phyloP scores from a whole-genome alignment of 2,113 vertebrate genomes.

The Mohoua ochrocephala region DNA sequence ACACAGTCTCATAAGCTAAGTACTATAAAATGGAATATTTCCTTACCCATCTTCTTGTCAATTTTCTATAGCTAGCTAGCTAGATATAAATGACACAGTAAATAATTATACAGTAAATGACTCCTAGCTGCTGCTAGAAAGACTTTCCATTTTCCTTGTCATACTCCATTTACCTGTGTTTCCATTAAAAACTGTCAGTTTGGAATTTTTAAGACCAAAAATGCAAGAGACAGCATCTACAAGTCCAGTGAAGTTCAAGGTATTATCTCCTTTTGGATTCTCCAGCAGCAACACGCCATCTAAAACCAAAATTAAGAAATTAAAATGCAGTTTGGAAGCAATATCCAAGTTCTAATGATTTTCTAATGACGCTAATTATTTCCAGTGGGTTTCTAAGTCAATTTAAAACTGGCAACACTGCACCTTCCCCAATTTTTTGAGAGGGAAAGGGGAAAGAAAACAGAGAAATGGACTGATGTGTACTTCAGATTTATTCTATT shows the following conservation, averaged over 20 bases:
- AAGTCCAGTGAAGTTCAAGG: constrained; percentile 75
- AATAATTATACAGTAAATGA: neutral
- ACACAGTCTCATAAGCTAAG: neutral
- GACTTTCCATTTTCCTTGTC: neutral
- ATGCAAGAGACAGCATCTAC: constrained; percentile 78
- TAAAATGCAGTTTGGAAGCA: neutral
- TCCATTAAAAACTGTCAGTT: constrained; percentile 78
- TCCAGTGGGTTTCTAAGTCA: neutral
- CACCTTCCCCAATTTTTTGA: neutral
- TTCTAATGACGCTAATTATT: neutral
- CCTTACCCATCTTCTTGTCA: neutral
- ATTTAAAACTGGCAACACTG: neutral
- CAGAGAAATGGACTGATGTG: neutral
- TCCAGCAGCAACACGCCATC: constrained; percentile 90
- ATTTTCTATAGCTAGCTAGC: neutral
- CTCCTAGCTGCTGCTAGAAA: neutral
- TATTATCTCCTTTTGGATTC: constrained; percentile 91
- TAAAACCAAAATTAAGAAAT: constrained; percentile 50
- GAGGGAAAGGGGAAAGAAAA: neutral
- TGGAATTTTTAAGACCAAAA: constrained; percentile 76
- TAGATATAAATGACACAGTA: neutral
- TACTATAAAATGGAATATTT: neutral
- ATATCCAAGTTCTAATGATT: neutral
- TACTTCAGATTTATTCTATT: neutral
- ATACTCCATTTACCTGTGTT: constrained; percentile 75